A percentile compares a stretch with the other conserved stretches of the same genome.
These are phyloP conservation scores for Anhinga anhinga DNA, from an alignment of 2,113 vertebrate genomes.

Conservation along the genomic window DNA sequence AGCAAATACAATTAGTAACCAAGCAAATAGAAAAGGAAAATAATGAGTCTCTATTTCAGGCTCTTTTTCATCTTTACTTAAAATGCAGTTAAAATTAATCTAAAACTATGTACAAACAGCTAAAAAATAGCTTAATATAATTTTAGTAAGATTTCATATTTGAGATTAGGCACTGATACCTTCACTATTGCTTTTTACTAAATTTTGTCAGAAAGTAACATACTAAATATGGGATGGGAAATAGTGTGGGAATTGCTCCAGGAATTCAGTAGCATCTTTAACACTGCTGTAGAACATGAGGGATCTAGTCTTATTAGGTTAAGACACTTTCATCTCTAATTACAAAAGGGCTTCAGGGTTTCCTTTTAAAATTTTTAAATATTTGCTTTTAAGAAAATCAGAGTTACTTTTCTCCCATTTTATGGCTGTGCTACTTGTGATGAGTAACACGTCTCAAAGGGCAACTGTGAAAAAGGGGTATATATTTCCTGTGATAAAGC, in stretches of 20 bases:
- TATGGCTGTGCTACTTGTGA: background rate
- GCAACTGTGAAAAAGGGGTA: background rate
- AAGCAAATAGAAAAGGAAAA: background rate
- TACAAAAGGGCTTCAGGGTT: conserved; percentile 18
- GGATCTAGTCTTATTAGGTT: conserved; percentile 37
- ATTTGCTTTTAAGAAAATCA: conserved; percentile 28
- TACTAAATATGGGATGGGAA: background rate
- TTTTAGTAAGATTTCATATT: background rate
- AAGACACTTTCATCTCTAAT: conserved; percentile 41
- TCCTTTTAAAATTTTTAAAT: conserved; percentile 19
- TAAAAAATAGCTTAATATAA: background rate
- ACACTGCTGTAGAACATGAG: background rate
- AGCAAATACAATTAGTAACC: background rate
- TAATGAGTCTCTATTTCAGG: background rate
- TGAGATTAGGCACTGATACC: background rate
- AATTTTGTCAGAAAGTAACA: background rate
- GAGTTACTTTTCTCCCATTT: background rate
- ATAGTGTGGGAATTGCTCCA: background rate
- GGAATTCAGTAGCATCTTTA: background rate
- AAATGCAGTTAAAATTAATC: background rate
- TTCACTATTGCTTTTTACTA: background rate
- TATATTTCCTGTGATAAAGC: background rate
- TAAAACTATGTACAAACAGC: background rate
- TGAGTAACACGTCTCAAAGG: background rate
- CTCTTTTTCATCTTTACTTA: background rate